phyloP scores from a whole-genome alignment of 2,888 invertebrate species.

The Brachylomia viminalis region DNA sequence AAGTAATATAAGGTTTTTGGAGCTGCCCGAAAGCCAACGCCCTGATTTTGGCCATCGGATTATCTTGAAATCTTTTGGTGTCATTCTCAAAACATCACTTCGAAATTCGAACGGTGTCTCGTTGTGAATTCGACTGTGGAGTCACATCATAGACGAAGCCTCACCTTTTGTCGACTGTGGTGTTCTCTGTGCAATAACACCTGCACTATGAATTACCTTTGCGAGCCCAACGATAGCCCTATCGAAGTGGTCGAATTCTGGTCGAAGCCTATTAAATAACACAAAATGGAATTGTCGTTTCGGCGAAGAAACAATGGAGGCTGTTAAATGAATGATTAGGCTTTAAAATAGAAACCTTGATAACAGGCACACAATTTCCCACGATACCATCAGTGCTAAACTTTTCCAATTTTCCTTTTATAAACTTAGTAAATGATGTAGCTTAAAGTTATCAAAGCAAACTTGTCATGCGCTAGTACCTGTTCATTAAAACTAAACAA shows the following conservation, averaged over 20 bases:
- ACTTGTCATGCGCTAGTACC: constrained; percentile 5
- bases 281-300: background rate
- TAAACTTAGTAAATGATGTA: constrained; percentile 19
- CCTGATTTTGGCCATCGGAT: background rate
- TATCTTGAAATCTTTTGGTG: background rate
- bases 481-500: constrained; percentile 17
- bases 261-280: background rate
- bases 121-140: no score
- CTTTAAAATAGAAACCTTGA: background rate
- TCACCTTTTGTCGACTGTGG: background rate
- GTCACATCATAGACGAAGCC: background rate
- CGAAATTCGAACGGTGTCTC: background rate
- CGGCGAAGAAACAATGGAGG: background rate
- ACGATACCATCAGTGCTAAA: background rate
- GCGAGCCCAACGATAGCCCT: background rate
- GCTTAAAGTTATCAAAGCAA: constrained; percentile 32
- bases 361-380: background rate
- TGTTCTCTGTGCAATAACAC: background rate
- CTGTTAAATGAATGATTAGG: background rate
- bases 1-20: constrained; percentile 12
- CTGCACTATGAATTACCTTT: background rate
- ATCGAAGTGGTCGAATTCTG: background rate
- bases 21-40: background rate
- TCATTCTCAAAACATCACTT: background rate
- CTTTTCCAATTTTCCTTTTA: constrained; percentile 19